Evolutionary conservation across 2,888 invertebrate genomes (phyloP), one percentile per base, ranked within the genome.

Genomic region (Didymodactylos carnosus): DNA sequence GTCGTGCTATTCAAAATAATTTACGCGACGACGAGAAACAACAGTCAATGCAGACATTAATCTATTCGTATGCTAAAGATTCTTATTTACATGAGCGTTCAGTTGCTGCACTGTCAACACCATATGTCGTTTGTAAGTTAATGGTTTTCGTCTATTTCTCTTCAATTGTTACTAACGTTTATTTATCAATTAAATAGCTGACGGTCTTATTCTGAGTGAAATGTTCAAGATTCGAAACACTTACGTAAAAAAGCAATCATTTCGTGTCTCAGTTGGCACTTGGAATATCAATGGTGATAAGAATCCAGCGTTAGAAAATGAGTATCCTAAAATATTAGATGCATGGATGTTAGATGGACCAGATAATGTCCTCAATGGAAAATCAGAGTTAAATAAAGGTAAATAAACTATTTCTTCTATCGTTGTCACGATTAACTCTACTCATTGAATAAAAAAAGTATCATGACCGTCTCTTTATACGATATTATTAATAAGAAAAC

Each of bases 201-300:
- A 81, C 19, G 77, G 8, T 39, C 72, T 76, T 29, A 78, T 81
- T 19, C 77, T 81, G 39, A 76, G 78, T 70, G 75, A 76, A 16
- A 79, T 81, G 77, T 78, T 81, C 8, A 75, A 76, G 35, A 73
- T 78, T 27, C 79, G 81, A 75, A 77, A 77, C 23, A 80, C 80
- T 35, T 83, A 79, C 78, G 80, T 80, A 3, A 76, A 77, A 41
- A 77, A 77, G 0, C 76, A 41, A 76, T 75, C 25, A 72, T 92
- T 29, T 71, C 87, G 91, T 35, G 87, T 97, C 8, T 90, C 91
- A 71, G 89, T 93, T 73, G 97, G 94, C n/a, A 99, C 98, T 0
- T 99, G 97, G 85, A 99, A 99, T 84, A 97, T 99, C 0, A 99
- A 99, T 84, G 98, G 98, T 49, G 98, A 98, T 5, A 95, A 94